Conservation (phyloP, 2,888 invertebrate species). For the Odontothrips loti region DNA sequence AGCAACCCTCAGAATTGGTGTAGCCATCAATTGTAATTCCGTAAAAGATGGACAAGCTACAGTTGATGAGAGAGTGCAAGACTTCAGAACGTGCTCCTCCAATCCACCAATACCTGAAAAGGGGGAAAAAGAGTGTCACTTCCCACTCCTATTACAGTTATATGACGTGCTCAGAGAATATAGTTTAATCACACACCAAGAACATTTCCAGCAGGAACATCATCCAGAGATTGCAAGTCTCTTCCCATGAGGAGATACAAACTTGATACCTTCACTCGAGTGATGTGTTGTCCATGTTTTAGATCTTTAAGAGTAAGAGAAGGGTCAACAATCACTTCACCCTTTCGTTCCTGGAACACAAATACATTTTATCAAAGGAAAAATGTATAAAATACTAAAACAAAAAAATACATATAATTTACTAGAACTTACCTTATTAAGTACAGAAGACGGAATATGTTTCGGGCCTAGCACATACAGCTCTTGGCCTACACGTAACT, state of each 20-base stretch:
- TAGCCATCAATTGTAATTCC: constrained; percentile 68
- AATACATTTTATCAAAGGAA: not conserved
- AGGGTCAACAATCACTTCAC: constrained; percentile 40
- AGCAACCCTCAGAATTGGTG: constrained; percentile 90
- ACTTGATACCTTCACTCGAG: constrained; percentile 60
- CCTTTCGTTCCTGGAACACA: constrained; percentile 38
- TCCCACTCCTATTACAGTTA: not conserved
- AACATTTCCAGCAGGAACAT: constrained; percentile 86
- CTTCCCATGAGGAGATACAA: constrained; percentile 91
- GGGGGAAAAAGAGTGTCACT: constrained; percentile 21
- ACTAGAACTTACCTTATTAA: constrained; percentile 43
- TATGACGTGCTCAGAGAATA: not conserved
- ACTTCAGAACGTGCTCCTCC: constrained; percentile 78
- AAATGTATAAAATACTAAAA: not conserved
- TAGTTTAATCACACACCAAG: constrained; percentile 55
- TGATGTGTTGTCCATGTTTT: constrained; percentile 61
- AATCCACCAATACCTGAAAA: constrained; percentile 73
- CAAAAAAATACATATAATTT: not conserved
- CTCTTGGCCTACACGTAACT: constrained; percentile 66
- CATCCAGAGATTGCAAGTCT: constrained; percentile 73
- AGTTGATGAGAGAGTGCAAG: constrained; percentile 80
- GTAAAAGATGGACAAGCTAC: constrained; percentile 82
- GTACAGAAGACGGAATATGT: constrained; percentile 68
- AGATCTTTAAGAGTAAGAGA: constrained; percentile 56
- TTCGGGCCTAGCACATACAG: constrained; percentile 83